A percentile compares a stretch with the other conserved stretches of the same genome.
Conservation (phyloP, 2,888 invertebrate genomes). For the Odontocerum albicorne region DNA sequence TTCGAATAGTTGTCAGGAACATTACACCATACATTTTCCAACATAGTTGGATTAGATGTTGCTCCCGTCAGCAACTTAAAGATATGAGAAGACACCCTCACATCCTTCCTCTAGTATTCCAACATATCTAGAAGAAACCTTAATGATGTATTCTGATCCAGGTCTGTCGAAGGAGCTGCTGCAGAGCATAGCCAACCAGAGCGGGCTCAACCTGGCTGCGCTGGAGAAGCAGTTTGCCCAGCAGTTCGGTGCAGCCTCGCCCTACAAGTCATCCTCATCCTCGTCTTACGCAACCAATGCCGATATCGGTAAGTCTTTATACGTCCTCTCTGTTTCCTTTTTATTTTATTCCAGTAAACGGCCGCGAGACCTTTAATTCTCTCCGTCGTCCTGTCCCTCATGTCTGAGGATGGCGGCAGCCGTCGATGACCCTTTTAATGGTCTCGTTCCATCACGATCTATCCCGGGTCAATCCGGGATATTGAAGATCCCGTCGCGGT, state of each 20-base stretch:
- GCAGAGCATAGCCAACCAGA: constrained; percentile 57
- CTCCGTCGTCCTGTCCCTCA: not conserved
- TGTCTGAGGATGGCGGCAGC: too few relatives aligned
- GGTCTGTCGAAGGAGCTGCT: constrained; percentile 56
- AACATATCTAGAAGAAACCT: too few relatives aligned
- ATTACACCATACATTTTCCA: too few relatives aligned
- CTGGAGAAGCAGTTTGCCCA: constrained; percentile 54
- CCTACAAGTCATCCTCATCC: not conserved
- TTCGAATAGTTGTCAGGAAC: too few relatives aligned
- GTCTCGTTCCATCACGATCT: not conserved
- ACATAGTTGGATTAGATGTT: too few relatives aligned
- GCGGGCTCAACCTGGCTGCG: constrained; percentile 54
- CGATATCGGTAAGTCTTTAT: constrained; percentile 30
- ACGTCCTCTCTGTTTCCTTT: not conserved
- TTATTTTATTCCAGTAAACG: not conserved
- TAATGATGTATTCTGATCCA: too few relatives aligned
- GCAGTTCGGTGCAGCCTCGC: constrained; percentile 29
- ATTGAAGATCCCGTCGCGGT: too few relatives aligned
- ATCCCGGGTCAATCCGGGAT: too few relatives aligned
- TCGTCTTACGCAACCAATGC: constrained; percentile 39
- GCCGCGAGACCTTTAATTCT: not conserved
- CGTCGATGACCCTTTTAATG: not conserved
- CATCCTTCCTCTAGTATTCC: too few relatives aligned
- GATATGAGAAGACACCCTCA: too few relatives aligned
- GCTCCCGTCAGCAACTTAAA: too few relatives aligned